Evolutionary conservation across 2,797 vertebrate species (phyloP).

Genomic region (Tadarida brasiliensis): DNA sequence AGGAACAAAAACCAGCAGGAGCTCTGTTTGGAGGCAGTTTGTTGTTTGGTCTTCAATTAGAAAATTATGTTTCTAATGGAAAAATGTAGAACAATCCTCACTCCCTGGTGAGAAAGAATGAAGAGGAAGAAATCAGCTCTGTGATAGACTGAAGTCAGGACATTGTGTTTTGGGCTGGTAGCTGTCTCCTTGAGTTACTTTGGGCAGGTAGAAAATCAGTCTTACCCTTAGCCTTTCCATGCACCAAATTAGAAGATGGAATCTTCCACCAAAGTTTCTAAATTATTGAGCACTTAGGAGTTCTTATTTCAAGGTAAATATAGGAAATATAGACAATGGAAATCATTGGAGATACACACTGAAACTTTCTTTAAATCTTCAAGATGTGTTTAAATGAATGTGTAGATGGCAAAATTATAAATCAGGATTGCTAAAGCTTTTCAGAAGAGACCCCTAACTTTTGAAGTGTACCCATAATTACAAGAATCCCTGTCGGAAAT

Average conservation of each 20-base stretch:
- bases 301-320: slow-evolving; percentile 46
- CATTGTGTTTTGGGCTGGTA: not conserved
- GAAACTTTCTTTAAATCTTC: not conserved
- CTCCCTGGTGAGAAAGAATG: not conserved
- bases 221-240: not conserved
- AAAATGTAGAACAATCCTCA: not conserved
- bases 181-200: not conserved
- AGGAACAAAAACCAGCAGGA: slow-evolving; percentile 15
- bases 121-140: not conserved
- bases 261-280: slow-evolving; percentile 12
- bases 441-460: not conserved
- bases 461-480: not conserved
- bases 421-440: not conserved
- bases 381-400: slow-evolving; percentile 22
- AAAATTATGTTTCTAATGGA: slow-evolving; percentile 36
- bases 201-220: not conserved
- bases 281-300: not conserved
- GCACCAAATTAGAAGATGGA: not conserved
- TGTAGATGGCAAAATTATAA: not conserved
- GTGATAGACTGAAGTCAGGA: not conserved
- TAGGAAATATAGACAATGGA: not conserved
- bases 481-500: not conserved
- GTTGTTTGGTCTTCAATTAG: slow-evolving; percentile 21
- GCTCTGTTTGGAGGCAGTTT: not conserved
- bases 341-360: not conserved